Percentiles rank a stretch among this genome's conserved stretches.
Evolutionary conservation across 2,797 vertebrate species (phyloP).

Genomic region (Eospalax fontanierii): DNA sequence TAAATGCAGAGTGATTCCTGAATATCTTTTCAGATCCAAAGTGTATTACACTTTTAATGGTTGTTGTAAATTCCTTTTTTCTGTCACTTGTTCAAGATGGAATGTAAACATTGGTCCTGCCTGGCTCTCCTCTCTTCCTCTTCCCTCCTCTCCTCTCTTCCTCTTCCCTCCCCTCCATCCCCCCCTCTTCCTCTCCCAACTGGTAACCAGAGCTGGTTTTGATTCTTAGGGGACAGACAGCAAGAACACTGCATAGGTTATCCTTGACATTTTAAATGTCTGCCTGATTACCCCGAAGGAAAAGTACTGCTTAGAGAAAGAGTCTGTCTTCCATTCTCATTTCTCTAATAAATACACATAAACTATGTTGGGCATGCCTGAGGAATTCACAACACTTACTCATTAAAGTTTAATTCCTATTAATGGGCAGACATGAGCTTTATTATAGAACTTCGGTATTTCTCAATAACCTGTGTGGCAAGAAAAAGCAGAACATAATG

Average conservation of each 20-base stretch:
- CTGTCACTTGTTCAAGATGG: background rate
- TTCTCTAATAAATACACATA: background rate
- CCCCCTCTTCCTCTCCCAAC: fast-evolving
- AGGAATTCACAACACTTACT: background rate
- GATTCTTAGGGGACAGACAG: background rate
- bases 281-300: background rate
- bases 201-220: background rate
- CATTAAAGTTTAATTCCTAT: conserved; percentile 13
- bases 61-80: too few relatives aligned
- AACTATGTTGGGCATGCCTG: background rate
- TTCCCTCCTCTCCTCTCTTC: fast-evolving
- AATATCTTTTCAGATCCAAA: fast-evolving
- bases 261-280: background rate
- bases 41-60: too few relatives aligned
- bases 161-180: fast-evolving
- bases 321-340: background rate
- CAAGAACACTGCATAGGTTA: background rate
- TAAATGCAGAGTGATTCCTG: too few relatives aligned
- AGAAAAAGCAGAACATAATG: background rate
- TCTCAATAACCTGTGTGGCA: background rate
- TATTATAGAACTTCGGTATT: background rate
- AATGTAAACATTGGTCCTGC: too few relatives aligned
- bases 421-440: conserved; percentile 1
- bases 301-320: background rate
- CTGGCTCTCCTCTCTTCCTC: fast-evolving